phyloP scores from a whole-genome alignment of 2,888 invertebrate genomes.

The Calliopum simillimum region DNA sequence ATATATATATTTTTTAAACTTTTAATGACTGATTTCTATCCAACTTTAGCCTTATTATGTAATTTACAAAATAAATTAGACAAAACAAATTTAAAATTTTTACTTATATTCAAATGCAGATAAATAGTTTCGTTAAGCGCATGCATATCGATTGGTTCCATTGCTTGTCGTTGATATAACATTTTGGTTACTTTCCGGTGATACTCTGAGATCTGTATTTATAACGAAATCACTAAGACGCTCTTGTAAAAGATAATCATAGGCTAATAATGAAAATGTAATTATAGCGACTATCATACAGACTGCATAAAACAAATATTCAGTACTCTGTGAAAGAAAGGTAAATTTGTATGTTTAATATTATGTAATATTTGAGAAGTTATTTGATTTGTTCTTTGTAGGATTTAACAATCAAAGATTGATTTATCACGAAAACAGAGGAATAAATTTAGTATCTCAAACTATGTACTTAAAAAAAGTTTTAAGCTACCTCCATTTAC shows the following conservation, averaged over 20 bases:
- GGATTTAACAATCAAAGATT: too few relatives aligned
- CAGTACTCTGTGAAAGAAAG: conserved; percentile 52
- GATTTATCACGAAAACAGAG: too few relatives aligned
- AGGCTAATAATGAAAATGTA: conserved; percentile 61
- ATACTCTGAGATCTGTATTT: conserved; percentile 38
- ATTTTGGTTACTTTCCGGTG: conserved; percentile 31
- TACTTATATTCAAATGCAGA: conserved; percentile 14
- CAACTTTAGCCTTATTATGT: neutral
- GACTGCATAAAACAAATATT: conserved; percentile 64
- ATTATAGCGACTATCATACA: conserved; percentile 63
- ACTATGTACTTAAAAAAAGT: too few relatives aligned
- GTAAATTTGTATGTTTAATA: too few relatives aligned
- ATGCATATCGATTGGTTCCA: conserved; percentile 30
- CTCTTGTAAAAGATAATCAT: conserved; percentile 59
- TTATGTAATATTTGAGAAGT: neutral
- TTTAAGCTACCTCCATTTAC: too few relatives aligned
- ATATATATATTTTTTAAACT: conserved; percentile 13
- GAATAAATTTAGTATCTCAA: too few relatives aligned
- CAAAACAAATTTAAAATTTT: conserved; percentile 9
- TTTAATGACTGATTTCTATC: neutral
- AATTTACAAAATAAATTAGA: conserved; percentile 20
- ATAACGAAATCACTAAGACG: conserved; percentile 43
- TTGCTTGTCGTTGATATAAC: conserved; percentile 53
- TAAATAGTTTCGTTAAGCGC: conserved; percentile 36
- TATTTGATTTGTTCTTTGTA: neutral